These are phyloP conservation scores for Propsilocerus akamusi DNA, from an alignment of 1,140 invertebrate genomes.

Conservation along the genomic window DNA sequence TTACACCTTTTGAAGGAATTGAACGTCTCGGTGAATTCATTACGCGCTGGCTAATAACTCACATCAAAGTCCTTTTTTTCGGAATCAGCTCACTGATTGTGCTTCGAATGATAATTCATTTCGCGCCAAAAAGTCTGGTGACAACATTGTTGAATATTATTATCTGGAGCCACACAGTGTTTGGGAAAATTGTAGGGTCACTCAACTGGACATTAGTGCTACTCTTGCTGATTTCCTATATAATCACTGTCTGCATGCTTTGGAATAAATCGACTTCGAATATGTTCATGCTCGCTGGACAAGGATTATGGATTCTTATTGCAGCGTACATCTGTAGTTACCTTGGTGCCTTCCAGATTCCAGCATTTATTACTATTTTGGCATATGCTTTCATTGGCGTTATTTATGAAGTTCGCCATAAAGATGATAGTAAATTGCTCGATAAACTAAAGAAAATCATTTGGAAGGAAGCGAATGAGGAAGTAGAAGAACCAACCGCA, in stretches of 20 bases:
- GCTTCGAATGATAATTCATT: slow-evolving; percentile 24
- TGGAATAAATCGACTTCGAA: slow-evolving; percentile 33
- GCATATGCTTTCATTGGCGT: slow-evolving; percentile 29
- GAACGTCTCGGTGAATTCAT: slow-evolving; percentile 45
- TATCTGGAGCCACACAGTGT: slow-evolving; percentile 19
- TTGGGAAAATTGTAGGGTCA: slow-evolving; percentile 25
- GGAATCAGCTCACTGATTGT: slow-evolving; percentile 14
- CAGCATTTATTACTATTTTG: slow-evolving; percentile 27
- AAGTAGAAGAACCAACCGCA: not conserved
- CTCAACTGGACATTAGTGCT: not conserved
- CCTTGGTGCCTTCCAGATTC: slow-evolving; percentile 31
- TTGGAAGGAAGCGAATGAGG: slow-evolving; percentile 9
- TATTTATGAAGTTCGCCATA: slow-evolving; percentile 26
- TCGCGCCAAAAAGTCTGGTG: slow-evolving; percentile 33
- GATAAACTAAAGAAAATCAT: slow-evolving; percentile 15
- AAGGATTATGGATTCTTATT: slow-evolving; percentile 34
- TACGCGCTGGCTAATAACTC: slow-evolving; percentile 32
- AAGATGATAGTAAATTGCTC: slow-evolving; percentile 16
- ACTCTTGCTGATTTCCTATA: slow-evolving; percentile 18
- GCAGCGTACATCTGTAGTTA: slow-evolving; percentile 34
- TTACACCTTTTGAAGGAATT: slow-evolving; percentile 47
- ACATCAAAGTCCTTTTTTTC: slow-evolving; percentile 30
- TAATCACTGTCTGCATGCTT: slow-evolving; percentile 28
- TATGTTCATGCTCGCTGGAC: slow-evolving; percentile 31
- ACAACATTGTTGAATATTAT: slow-evolving; percentile 26